phyloP scores from a whole-genome alignment of 2,113 vertebrate genomes.

The Rousettus leschenaultii region DNA sequence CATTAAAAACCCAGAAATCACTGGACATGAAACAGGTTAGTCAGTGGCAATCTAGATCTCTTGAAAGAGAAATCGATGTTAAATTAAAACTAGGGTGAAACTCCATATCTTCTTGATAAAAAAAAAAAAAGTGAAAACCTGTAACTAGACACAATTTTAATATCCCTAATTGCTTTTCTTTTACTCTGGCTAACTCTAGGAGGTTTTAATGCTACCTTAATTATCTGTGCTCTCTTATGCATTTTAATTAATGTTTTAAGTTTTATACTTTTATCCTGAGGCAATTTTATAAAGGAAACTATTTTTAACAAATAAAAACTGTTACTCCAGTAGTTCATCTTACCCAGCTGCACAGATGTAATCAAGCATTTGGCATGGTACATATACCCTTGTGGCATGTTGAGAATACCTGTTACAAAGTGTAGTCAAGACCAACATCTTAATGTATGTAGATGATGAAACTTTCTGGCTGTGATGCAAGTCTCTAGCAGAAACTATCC shows the following conservation, averaged over 20 bases:
- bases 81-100: slow-evolving; percentile 1
- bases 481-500: not conserved
- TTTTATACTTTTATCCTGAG: slow-evolving; percentile 30
- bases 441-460: not conserved
- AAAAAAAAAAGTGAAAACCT: not conserved
- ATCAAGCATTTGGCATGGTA: not conserved
- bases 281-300: slow-evolving; percentile 33
- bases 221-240: not conserved
- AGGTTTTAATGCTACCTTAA: slow-evolving; percentile 9
- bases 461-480: not conserved
- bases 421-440: not conserved
- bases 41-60: not conserved
- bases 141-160: not conserved
- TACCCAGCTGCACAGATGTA: not conserved
- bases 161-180: not conserved
- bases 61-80: not conserved
- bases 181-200: slow-evolving; percentile 5
- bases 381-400: not conserved
- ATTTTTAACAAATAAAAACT: slow-evolving; percentile 36
- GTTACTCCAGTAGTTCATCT: not conserved
- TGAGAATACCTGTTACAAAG: not conserved
- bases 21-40: not conserved
- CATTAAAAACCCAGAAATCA: slow-evolving; percentile 6
- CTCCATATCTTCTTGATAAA: not conserved
- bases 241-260: slow-evolving; percentile 39